These are phyloP conservation scores for Crenuchus spilurus DNA, from an alignment of 2,797 vertebrate species.

Conservation along the genomic window DNA sequence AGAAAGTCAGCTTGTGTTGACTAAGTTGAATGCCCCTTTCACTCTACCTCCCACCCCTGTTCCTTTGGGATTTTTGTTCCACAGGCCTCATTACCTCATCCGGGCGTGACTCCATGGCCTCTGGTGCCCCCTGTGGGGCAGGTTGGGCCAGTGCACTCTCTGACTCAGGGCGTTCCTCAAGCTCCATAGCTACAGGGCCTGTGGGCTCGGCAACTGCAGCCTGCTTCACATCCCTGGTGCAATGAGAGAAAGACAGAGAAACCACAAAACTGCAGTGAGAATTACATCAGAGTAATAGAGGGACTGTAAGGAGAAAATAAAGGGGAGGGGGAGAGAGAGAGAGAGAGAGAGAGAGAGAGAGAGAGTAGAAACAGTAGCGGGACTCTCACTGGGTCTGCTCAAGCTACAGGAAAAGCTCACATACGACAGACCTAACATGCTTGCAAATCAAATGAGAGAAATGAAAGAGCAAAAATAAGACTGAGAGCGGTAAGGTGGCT, in stretches of 20 bases:
- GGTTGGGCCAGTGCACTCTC: conserved; percentile 73
- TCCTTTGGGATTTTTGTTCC: conserved; percentile 27
- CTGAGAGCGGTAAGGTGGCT: conserved; percentile 51
- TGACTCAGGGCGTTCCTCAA: conserved; percentile 66
- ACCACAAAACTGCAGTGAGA: conserved; percentile 10
- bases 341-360: no score
- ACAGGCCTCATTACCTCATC: conserved; percentile 79
- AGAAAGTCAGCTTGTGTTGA: not conserved
- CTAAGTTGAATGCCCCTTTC: conserved; percentile 12
- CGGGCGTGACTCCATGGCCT: conserved; percentile 67
- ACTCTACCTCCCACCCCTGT: conserved; percentile 16
- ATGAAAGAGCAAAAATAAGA: conserved; percentile 33
- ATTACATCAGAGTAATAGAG: conserved; percentile 30
- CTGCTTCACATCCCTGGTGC: conserved; percentile 73
- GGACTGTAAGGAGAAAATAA: conserved; percentile 49
- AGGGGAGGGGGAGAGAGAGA: conserved; percentile 38
- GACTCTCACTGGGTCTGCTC: not conserved
- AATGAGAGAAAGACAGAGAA: conserved; percentile 25
- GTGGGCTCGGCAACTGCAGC: conserved; percentile 71
- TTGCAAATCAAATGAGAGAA: conserved; percentile 47
- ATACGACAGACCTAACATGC: not conserved
- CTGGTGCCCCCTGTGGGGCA: conserved; percentile 69
- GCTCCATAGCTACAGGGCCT: conserved; percentile 74
- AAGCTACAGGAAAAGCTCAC: not conserved
- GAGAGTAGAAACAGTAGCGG: not conserved